phyloP scores from a whole-genome alignment of 2,113 vertebrate genomes.

The Spea bombifrons region DNA sequence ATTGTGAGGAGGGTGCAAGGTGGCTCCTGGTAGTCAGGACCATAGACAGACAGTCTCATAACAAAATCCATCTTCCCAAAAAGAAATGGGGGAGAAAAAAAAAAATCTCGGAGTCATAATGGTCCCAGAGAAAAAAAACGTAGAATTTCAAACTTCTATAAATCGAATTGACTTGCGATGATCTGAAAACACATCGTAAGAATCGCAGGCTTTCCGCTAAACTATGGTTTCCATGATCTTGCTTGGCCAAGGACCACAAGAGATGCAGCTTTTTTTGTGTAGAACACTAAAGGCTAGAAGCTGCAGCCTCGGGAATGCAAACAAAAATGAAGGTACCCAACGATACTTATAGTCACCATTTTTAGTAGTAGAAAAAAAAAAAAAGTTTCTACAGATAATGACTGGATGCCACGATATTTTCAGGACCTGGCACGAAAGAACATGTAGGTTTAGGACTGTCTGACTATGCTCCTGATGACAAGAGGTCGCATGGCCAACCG shows the following conservation, averaged over 20 bases:
- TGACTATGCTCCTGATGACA: constrained; percentile 31
- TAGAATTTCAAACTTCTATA: not conserved
- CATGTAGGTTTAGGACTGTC: constrained; percentile 24
- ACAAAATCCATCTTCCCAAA: not conserved
- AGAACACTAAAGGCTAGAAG: no score
- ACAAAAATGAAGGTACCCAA: no score
- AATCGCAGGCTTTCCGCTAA: no score
- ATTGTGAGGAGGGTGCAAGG: constrained; percentile 58
- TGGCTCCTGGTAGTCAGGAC: constrained; percentile 40
- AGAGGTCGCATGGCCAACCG: constrained; percentile 17
- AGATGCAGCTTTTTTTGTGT: no score
- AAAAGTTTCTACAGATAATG: no score
- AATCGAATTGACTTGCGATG: no score
- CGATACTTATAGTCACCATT: no score
- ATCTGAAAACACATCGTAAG: no score
- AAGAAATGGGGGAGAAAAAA: not conserved
- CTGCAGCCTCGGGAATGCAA: no score
- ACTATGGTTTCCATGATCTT: no score
- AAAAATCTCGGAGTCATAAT: not conserved
- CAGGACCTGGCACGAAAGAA: constrained; percentile 22
- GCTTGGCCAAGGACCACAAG: no score
- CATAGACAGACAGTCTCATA: constrained; percentile 29
- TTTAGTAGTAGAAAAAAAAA: no score
- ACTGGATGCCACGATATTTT: not conserved
- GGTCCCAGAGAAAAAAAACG: constrained; percentile 14